Percentiles rank a stretch among this genome's conserved stretches.
These are phyloP conservation scores for Rhinoderma darwinii DNA, from an alignment of 2,113 vertebrate genomes.

Conservation along the genomic window DNA sequence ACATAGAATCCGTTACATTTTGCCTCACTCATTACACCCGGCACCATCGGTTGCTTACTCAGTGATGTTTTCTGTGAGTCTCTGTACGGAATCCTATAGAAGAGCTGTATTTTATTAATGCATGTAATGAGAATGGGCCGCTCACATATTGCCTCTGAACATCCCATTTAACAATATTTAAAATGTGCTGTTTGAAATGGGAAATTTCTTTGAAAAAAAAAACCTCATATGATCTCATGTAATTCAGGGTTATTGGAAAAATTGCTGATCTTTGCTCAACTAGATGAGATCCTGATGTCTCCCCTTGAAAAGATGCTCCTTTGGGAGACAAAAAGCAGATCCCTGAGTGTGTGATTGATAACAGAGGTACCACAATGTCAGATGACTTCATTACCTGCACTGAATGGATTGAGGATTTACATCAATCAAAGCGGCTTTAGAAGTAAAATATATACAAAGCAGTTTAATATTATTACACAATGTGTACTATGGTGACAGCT, in stretches of 20 bases:
- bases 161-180: constrained; percentile 24
- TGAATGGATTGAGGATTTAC: constrained; percentile 31
- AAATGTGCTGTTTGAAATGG: constrained; percentile 30
- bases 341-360: constrained; percentile 47
- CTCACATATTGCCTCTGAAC: not conserved
- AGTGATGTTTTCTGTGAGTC: not conserved
- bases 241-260: constrained; percentile 46
- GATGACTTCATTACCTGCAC: constrained; percentile 56
- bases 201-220: constrained; percentile 29
- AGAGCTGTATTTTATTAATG: constrained; percentile 23
- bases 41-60: not conserved
- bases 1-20: not conserved
- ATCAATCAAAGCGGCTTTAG: constrained; percentile 40
- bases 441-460: constrained; percentile 30
- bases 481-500: constrained; percentile 16
- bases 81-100: not conserved
- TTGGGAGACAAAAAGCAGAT: constrained; percentile 51
- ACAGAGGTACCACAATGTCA: constrained; percentile 50
- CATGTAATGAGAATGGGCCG: not conserved
- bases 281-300: constrained; percentile 59
- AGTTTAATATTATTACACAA: constrained; percentile 50
- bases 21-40: not conserved
- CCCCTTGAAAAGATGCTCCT: constrained; percentile 54
- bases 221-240: constrained; percentile 39
- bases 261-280: constrained; percentile 54